Base-by-base conservation (phyloP, 2,797 vertebrate genomes). In the Spinus olivaceus region DNA sequence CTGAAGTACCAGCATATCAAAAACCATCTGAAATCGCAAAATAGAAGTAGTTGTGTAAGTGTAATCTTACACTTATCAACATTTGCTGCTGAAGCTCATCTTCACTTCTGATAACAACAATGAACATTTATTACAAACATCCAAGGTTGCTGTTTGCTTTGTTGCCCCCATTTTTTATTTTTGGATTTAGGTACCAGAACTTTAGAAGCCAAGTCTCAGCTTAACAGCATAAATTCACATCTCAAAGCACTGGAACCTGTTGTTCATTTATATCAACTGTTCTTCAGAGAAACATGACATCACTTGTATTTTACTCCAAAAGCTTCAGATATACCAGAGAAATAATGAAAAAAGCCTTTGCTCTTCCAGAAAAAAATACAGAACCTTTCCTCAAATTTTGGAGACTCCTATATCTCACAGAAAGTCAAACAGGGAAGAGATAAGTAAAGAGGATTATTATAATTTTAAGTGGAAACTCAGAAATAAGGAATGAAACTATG, bases 1-100 rank as follows among this genome's bases (percentile, higher is more conserved):
- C 96, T 99, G 99, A 94, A 99, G 98, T 94, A 99, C 98, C 97
- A 99, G 98, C 99, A 99, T 99, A 97, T 99, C 99, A 97, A 99
- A 99, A 97, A 99, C 99, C 98, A 99, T 97, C 99, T 99, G 96
- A 89, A 98, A 97, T 94, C 4, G 56, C 21, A 97, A 33, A 95
- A 65, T 35, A 86, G 15, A 44, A 80, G 23, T 19, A 93, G 61
- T 57, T 79, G 59, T 3, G 0, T 35, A 95, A 77, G 24, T 4
- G 6, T 33, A 69, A 93, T 78, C 59, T 66, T 87, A n/a, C n/a
- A n/a, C n/a, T n/a, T 23, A 83, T 53, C 25, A 72, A 44, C 10
- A 61, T 47, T n/a, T 74, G 35, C 57, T 69, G 47, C 63, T 76
- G 66, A 90, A 54, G 12, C 4, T 78, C 13, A 27, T 64, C 41